Conservation (phyloP, 2,797 vertebrate genomes). For the Protosalanx chinensis region DNA sequence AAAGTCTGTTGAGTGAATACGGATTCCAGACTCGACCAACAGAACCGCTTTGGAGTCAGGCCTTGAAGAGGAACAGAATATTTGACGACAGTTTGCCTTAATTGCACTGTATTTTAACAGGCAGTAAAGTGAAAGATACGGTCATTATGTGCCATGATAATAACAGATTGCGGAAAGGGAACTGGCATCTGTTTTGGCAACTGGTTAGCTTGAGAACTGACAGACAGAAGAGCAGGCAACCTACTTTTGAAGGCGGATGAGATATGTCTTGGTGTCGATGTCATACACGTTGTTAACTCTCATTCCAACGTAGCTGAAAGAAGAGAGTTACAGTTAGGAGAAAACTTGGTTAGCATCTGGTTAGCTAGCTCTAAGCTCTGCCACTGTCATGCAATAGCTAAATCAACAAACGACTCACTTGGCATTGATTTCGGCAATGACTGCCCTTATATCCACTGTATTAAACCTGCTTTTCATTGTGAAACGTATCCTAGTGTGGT, state of each 20-base stretch:
- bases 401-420: conserved; percentile 72
- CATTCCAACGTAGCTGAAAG: conserved; percentile 89
- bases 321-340: conserved; percentile 16
- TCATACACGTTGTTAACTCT: conserved; percentile 96
- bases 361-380: conserved; percentile 32
- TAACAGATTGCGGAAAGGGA: too few relatives aligned
- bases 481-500: conserved; percentile 4
- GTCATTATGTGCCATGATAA: neutral
- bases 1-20: conserved; percentile 94
- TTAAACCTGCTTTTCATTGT: conserved; percentile 90
- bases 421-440: conserved; percentile 84
- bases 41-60: conserved; percentile 90
- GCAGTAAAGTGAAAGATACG: neutral
- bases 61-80: conserved; percentile 60
- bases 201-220: neutral
- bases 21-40: conserved; percentile 90
- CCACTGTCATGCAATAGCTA: neutral
- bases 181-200: neutral
- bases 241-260: conserved; percentile 97
- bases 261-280: conserved; percentile 96
- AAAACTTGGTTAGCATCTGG: conserved; percentile 7
- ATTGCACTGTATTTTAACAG: too few relatives aligned
- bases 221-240: conserved; percentile 34
- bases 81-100: neutral
- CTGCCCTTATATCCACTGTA: conserved; percentile 87